phyloP scores from a whole-genome alignment of 2,888 invertebrate genomes.

The Graphium colonna region DNA sequence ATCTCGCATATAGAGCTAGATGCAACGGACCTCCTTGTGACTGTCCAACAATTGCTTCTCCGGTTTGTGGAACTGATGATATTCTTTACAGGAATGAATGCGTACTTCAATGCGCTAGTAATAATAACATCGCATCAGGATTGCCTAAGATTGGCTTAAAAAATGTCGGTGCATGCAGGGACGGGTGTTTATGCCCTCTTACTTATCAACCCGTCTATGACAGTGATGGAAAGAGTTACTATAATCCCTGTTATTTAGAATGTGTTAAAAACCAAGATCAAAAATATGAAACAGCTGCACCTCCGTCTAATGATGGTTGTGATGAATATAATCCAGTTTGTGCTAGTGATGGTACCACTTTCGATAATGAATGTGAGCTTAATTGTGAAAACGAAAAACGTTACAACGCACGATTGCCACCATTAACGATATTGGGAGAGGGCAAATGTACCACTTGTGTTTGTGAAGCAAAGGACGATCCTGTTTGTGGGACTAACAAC shows the following conservation, averaged over 20 bases:
- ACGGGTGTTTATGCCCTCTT: conserved; percentile 26
- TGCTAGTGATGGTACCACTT: conserved; percentile 34
- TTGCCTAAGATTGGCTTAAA: conserved; percentile 25
- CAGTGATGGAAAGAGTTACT: conserved; percentile 29
- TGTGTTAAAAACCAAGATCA: conserved; percentile 28
- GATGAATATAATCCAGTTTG: conserved; percentile 28
- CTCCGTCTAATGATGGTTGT: conserved; percentile 33
- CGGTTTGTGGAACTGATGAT: conserved; percentile 34
- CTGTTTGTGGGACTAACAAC: conserved; percentile 42
- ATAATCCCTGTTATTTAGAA: conserved; percentile 29
- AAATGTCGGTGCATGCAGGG: conserved; percentile 29
- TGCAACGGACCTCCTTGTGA: conserved; percentile 29
- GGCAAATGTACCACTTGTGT: conserved; percentile 36
- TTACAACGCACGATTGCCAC: conserved; percentile 26
- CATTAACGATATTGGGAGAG: conserved; percentile 27
- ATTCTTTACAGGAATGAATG: conserved; percentile 34
- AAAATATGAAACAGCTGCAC: conserved; percentile 3
- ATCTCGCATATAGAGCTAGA: conserved; percentile 31
- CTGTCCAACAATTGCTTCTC: conserved; percentile 28
- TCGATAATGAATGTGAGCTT: conserved; percentile 32
- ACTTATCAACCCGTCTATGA: conserved; percentile 30
- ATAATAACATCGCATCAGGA: conserved; percentile 19
- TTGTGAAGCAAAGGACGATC: conserved; percentile 33
- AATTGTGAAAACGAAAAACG: conserved; percentile 33
- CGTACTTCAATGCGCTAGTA: conserved; percentile 30